phyloP scores from a whole-genome alignment of 1,140 invertebrate species.

The Belonocnema kinseyi region DNA sequence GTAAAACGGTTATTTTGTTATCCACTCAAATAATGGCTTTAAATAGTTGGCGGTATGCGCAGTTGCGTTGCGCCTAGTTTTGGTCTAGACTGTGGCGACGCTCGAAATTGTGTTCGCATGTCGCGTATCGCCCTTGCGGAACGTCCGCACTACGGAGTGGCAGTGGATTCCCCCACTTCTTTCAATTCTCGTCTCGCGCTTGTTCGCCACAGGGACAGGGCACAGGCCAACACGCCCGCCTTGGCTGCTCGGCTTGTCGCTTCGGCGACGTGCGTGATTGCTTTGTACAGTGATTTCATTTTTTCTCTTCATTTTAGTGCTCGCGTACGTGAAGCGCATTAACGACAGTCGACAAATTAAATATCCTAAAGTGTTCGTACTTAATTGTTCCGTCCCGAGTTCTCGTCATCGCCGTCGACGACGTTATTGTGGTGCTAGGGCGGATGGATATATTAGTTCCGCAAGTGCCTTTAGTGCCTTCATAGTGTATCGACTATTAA shows the following conservation, averaged over 20 bases:
- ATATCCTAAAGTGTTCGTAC: background rate
- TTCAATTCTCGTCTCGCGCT: background rate
- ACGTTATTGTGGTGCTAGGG: background rate
- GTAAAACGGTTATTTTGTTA: no score
- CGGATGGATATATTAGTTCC: background rate
- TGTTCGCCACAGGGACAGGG: background rate
- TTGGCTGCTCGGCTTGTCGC: slow-evolving; percentile 51
- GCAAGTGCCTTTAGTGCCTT: slow-evolving; percentile 11
- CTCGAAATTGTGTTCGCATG: background rate
- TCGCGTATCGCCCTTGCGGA: background rate
- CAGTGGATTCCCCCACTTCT: slow-evolving; percentile 1
- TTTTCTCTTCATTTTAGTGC: background rate
- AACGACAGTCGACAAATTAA: background rate
- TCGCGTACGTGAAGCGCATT: background rate
- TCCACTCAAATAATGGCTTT: no score
- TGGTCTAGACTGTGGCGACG: background rate
- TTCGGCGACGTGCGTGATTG: slow-evolving; percentile 46
- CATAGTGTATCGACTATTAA: background rate
- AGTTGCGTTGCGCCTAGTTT: background rate
- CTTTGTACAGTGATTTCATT: slow-evolving; percentile 32
- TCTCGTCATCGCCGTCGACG: background rate
- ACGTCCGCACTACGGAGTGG: background rate
- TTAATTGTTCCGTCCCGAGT: no score
- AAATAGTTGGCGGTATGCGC: background rate
- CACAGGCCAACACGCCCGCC: slow-evolving; percentile 59